Evolutionary conservation across 2,797 vertebrate species (phyloP), one percentile per base, ranked within the genome.

Genomic region (Apodemus agrarius): DNA sequence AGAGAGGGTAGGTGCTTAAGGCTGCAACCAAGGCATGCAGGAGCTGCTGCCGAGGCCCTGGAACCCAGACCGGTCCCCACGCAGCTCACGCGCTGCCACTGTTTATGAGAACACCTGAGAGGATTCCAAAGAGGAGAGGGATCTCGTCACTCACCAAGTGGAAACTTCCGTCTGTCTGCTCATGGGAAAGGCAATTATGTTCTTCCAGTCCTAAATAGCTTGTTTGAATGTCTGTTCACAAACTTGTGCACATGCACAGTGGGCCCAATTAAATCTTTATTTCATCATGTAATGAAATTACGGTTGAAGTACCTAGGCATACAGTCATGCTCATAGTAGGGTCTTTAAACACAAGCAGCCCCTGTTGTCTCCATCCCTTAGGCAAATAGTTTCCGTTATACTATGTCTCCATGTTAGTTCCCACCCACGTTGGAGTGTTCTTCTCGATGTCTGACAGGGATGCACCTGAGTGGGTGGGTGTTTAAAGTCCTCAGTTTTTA

Each of bases 271-370:
- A 85, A 83, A 69, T 80, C 69, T 91, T 72, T 91, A 2, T 86
- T 95, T 97, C 84, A 92, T 94, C 49, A 78, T 54, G 81, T 87
- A 75, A 63, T 92, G 54, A 93, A 95, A 80, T 91, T 49, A 67
- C 3, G 6, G 81, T 22, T 40, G 81, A 83, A 92, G 21, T 34
- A 54, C 21, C 17, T 54, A 87, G 31, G 63, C 75, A 57, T 43
- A 82, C 54, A 78, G 88, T 6, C 19, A 2, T 72, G 16, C 7
- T 29, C 43, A 52, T 21, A 83, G 82, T 61, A 75, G 40, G 74
- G 6, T 10, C 54, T 94, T 94, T 90, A 46, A 95, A 87, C 82
- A 57, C 49, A 31, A 26, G 8, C 86, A 3, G 43, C 34, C 46
- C 6, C 6, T 14, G 22, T 1, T 76, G 7, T 89, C 61, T 80